Evolutionary conservation across 2,113 vertebrate genomes (phyloP).

Genomic region (Albula glossodonta): DNA sequence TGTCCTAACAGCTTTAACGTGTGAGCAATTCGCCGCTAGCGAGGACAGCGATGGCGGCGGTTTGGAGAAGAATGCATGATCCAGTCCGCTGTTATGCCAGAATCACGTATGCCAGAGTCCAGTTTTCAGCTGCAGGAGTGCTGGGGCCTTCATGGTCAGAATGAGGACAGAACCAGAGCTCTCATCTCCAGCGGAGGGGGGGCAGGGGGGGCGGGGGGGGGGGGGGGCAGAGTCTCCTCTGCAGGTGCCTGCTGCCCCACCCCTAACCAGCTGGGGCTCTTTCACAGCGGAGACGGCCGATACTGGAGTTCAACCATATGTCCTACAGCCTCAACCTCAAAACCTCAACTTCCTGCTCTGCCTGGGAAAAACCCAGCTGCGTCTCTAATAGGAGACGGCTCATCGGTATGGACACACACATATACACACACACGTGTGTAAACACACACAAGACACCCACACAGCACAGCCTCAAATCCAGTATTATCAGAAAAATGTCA

Average conservation of each 20-base stretch:
- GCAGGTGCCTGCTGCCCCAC: constrained; percentile 2
- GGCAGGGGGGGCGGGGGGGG: too few relatives aligned
- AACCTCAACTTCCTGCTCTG: constrained; percentile 38
- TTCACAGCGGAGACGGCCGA: background rate
- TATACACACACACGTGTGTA: constrained; percentile 17
- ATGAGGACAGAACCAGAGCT: background rate
- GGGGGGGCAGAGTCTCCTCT: background rate
- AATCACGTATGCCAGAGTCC: background rate
- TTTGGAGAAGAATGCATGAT: background rate
- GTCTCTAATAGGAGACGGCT: constrained; percentile 25
- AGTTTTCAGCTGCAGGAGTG: background rate
- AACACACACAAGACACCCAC: background rate
- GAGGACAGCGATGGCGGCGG: background rate
- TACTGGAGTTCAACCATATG: too few relatives aligned
- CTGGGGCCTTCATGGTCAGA: background rate
- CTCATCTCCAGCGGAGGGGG: background rate
- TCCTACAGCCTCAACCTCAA: background rate
- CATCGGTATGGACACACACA: constrained; percentile 26
- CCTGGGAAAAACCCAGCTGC: constrained; percentile 42
- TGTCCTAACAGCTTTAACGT: background rate
- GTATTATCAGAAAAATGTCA: too few relatives aligned
- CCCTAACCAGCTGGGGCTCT: background rate
- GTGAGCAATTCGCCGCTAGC: background rate
- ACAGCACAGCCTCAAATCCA: background rate
- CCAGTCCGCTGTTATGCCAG: background rate